phyloP scores from a whole-genome alignment of 2,797 vertebrate species.

The Oryzias sinensis region DNA sequence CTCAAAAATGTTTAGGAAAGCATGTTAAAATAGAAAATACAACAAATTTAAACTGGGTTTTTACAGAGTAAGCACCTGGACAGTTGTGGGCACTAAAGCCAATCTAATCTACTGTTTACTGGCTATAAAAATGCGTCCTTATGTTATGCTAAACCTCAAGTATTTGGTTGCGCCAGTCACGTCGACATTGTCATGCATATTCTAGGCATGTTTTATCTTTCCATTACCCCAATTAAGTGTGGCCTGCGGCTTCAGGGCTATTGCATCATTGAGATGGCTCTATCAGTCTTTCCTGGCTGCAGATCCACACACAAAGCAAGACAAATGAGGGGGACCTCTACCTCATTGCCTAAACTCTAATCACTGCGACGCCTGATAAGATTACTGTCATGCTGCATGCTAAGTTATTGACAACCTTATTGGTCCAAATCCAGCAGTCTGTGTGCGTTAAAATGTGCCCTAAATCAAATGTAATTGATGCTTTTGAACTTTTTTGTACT shows the following conservation, averaged over 20 bases:
- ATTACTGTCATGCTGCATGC: constrained; percentile 44
- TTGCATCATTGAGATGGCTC: constrained; percentile 35
- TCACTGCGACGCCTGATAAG: constrained; percentile 61
- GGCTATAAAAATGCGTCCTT: background rate
- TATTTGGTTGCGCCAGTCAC: background rate
- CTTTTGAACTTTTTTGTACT: constrained; percentile 35
- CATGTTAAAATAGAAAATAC: too few species aligned
- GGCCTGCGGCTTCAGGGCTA: constrained; percentile 35
- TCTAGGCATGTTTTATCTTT: constrained; percentile 30
- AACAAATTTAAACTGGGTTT: too few species aligned
- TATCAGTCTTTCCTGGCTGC: constrained; percentile 46
- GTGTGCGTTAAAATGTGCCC: constrained; percentile 23
- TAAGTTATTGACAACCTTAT: constrained; percentile 53
- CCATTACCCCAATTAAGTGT: constrained; percentile 40
- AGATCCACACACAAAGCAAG: constrained; percentile 53
- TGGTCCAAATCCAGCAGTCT: constrained; percentile 23
- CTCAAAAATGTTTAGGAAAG: too few species aligned
- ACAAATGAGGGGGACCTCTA: constrained; percentile 52
- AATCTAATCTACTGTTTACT: too few species aligned
- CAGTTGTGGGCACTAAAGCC: constrained; percentile 1
- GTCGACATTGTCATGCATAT: background rate
- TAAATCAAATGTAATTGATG: constrained; percentile 25
- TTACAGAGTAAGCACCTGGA: background rate
- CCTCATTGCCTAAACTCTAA: constrained; percentile 69
- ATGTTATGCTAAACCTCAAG: background rate